Conservation (phyloP, 2,113 vertebrate genomes). For the Cepphus grylle region DNA sequence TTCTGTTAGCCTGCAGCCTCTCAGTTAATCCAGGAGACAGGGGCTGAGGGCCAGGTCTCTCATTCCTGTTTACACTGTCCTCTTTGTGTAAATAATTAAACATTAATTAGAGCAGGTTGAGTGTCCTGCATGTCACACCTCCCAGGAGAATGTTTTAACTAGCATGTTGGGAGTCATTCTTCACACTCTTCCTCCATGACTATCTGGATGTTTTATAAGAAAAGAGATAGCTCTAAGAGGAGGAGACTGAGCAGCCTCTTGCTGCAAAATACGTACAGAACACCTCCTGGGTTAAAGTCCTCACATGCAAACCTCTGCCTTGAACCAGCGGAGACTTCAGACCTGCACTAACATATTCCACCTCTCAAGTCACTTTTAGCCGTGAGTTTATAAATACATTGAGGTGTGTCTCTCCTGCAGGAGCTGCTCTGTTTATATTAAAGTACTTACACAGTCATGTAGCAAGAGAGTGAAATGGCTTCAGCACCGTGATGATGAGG, state of each 20-base stretch:
- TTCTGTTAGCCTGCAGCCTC: neutral
- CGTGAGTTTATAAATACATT: neutral
- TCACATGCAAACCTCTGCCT: neutral
- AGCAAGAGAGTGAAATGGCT: neutral
- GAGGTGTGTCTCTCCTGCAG: neutral
- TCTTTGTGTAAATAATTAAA: constrained; percentile 19
- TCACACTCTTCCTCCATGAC: constrained; percentile 17
- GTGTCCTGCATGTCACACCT: constrained; percentile 19
- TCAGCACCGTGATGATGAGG: neutral
- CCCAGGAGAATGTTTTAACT: constrained; percentile 38
- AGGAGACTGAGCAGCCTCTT: neutral
- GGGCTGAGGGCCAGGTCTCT: neutral
- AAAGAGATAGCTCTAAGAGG: neutral
- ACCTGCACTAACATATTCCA: neutral
- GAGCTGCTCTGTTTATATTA: neutral
- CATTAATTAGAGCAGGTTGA: constrained; percentile 9
- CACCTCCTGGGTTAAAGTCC: neutral
- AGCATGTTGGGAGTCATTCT: constrained; percentile 14
- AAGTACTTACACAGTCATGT: neutral
- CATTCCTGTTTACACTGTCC: constrained; percentile 1
- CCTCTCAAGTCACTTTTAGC: neutral
- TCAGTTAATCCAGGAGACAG: neutral
- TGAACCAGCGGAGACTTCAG: neutral
- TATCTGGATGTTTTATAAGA: neutral
- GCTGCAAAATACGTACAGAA: neutral